phyloP scores from a whole-genome alignment of 2,888 invertebrate species.

The Drepana falcataria region DNA sequence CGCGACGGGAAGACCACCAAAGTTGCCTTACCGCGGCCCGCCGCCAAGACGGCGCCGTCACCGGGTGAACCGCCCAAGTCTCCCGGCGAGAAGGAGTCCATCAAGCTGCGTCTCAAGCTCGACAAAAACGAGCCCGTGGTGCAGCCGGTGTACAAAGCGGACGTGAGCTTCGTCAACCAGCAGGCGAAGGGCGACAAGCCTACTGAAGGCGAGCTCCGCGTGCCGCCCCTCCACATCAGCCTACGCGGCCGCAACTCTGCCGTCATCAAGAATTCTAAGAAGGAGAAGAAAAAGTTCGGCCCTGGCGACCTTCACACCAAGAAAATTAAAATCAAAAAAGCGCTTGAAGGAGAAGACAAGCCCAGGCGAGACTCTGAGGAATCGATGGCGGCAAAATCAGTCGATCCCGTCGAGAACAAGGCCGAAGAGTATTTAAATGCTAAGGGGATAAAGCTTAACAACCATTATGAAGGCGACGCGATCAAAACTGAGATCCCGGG shows the following conservation, averaged over 20 bases:
- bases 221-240: slow-evolving; percentile 93
- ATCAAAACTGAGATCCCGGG: slow-evolving; percentile 63
- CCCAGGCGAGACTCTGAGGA: slow-evolving; percentile 57
- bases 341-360: slow-evolving; percentile 57
- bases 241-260: slow-evolving; percentile 90
- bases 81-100: slow-evolving; percentile 82
- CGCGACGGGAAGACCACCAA: slow-evolving; percentile 62
- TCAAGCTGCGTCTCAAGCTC: slow-evolving; percentile 88
- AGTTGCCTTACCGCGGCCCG: slow-evolving; percentile 58
- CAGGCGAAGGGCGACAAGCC: slow-evolving; percentile 66
- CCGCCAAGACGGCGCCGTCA: slow-evolving; percentile 40
- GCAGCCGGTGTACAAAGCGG: slow-evolving; percentile 88
- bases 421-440: slow-evolving; percentile 65
- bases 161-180: slow-evolving; percentile 84
- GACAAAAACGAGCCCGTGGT: slow-evolving; percentile 90
- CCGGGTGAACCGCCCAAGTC: slow-evolving; percentile 50
- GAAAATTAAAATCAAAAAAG: slow-evolving; percentile 74
- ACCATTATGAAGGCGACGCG: slow-evolving; percentile 59
- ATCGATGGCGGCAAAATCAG: slow-evolving; percentile 48
- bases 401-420: slow-evolving; percentile 56
- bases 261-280: slow-evolving; percentile 88
- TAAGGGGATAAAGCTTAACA: slow-evolving; percentile 61
- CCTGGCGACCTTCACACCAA: slow-evolving; percentile 72
- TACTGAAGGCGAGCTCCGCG: slow-evolving; percentile 84
- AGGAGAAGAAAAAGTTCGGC: slow-evolving; percentile 79